A percentile compares a stretch with the other conserved stretches of the same genome.
These are phyloP conservation scores for Macrobrachium rosenbergii DNA, from an alignment of 1,140 invertebrate species.

Conservation along the genomic window DNA sequence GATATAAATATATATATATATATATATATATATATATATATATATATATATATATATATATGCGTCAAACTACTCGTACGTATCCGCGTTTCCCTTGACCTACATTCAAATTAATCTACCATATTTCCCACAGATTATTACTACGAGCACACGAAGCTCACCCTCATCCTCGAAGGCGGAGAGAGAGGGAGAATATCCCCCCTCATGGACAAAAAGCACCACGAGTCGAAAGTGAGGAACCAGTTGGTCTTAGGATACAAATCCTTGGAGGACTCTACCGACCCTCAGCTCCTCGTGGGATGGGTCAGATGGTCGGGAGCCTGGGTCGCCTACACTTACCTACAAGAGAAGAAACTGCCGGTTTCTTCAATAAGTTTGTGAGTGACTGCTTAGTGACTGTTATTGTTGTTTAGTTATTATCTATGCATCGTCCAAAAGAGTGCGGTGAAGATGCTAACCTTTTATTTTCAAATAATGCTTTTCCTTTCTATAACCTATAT, in stretches of 20 bases:
- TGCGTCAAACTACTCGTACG: too few relatives aligned
- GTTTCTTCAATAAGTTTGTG: constrained; percentile 53
- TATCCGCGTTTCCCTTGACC: not conserved
- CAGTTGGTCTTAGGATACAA: constrained; percentile 53
- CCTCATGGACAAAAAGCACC: not conserved
- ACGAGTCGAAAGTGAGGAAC: constrained; percentile 5
- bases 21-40: not conserved
- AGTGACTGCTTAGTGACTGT: not conserved
- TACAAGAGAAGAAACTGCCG: constrained; percentile 50
- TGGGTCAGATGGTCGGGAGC: constrained; percentile 62
- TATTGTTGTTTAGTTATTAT: not conserved
- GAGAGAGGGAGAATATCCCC: not conserved
- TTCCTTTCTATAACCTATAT: not conserved
- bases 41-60: too few relatives aligned
- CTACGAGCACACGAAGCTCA: constrained; percentile 39
- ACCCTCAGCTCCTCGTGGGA: constrained; percentile 42
- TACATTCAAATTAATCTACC: too few relatives aligned
- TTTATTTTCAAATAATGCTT: not conserved
- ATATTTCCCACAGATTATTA: constrained; percentile 11
- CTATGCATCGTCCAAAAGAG: too few relatives aligned
- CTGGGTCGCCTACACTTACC: constrained; percentile 45
- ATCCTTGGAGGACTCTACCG: constrained; percentile 45
- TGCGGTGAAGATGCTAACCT: too few relatives aligned
- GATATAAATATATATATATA: not conserved
- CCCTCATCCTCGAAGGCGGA: not conserved